A percentile compares a stretch with the other conserved stretches of the same genome.
These are phyloP conservation scores for Gastrophryne carolinensis DNA, from an alignment of 2,797 vertebrate genomes.

Conservation along the genomic window DNA sequence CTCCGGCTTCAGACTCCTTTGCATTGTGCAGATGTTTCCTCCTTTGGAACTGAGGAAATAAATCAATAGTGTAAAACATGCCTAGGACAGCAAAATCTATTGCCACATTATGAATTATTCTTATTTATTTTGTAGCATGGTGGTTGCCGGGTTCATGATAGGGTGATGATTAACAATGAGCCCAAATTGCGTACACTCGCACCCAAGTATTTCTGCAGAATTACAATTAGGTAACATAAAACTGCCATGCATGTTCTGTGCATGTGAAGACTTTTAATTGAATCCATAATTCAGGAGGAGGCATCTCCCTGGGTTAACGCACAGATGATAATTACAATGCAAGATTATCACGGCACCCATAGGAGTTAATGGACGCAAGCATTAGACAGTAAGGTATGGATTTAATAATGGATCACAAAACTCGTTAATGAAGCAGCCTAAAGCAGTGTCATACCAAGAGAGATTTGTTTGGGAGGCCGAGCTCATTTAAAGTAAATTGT, in stretches of 20 bases:
- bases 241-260: slow-evolving; percentile 40
- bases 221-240: slow-evolving; percentile 33
- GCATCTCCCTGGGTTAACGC: slow-evolving; percentile 19
- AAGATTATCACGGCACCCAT: slow-evolving; percentile 16
- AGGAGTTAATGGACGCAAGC: slow-evolving; percentile 38
- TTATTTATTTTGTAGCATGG: neutral
- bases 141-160: neutral
- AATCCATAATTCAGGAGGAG: slow-evolving; percentile 44
- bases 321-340: slow-evolving; percentile 39
- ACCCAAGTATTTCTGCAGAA: slow-evolving; percentile 15
- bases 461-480: neutral
- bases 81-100: neutral
- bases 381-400: slow-evolving; percentile 36
- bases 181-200: neutral
- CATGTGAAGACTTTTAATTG: slow-evolving; percentile 42
- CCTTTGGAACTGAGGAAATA: neutral
- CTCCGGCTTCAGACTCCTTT: neutral
- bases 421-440: slow-evolving; percentile 35
- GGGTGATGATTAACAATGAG: slow-evolving; percentile 20
- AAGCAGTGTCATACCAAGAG: slow-evolving; percentile 22
- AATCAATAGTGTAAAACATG: neutral
- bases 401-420: slow-evolving; percentile 42
- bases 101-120: neutral
- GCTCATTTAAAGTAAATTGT: slow-evolving; percentile 8
- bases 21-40: neutral